These are phyloP conservation scores for Nematopogon swammerdamellus DNA, from an alignment of 2,888 invertebrate genomes.

Conservation along the genomic window DNA sequence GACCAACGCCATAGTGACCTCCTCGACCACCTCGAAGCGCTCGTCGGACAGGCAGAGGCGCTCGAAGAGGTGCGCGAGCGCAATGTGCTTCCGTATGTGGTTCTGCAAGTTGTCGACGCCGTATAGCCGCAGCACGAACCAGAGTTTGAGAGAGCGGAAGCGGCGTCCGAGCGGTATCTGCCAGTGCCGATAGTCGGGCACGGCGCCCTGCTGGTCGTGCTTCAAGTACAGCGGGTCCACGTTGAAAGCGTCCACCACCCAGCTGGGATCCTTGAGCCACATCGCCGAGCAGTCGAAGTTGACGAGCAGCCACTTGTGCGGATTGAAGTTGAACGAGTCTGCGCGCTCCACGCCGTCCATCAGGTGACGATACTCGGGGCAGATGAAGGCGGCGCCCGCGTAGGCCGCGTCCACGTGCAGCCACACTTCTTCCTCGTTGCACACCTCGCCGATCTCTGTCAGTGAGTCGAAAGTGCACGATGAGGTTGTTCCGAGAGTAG, in stretches of 20 bases:
- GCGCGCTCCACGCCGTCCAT: slow-evolving; percentile 88
- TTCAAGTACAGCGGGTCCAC: slow-evolving; percentile 96
- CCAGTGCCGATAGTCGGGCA: slow-evolving; percentile 96
- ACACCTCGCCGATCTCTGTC: slow-evolving; percentile 88
- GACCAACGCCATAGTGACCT: slow-evolving; percentile 91
- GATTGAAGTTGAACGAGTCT: slow-evolving; percentile 97
- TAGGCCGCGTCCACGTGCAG: slow-evolving; percentile 97
- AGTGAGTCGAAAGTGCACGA: slow-evolving; percentile 92
- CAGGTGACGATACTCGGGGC: slow-evolving; percentile 90
- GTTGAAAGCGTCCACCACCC: slow-evolving; percentile 93
- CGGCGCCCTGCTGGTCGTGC: slow-evolving; percentile 86
- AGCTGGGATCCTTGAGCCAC: slow-evolving; percentile 90
- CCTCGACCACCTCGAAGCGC: slow-evolving; percentile 85
- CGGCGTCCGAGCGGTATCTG: slow-evolving; percentile 93
- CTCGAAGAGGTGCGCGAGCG: slow-evolving; percentile 85
- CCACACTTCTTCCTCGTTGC: slow-evolving; percentile 77
- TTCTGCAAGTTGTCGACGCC: slow-evolving; percentile 86
- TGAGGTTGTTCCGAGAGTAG: slow-evolving; percentile 94
- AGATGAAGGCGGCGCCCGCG: slow-evolving; percentile 94
- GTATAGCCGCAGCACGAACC: slow-evolving; percentile 91
- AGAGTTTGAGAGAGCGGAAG: slow-evolving; percentile 89
- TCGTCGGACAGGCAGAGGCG: slow-evolving; percentile 69
- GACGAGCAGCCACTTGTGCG: slow-evolving; percentile 99
- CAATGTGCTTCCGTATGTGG: slow-evolving; percentile 81
- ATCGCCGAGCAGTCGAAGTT: slow-evolving; percentile 98